phyloP scores from a whole-genome alignment of 64 coral and sea anemone species.

The Cladopsammia gracilis region DNA sequence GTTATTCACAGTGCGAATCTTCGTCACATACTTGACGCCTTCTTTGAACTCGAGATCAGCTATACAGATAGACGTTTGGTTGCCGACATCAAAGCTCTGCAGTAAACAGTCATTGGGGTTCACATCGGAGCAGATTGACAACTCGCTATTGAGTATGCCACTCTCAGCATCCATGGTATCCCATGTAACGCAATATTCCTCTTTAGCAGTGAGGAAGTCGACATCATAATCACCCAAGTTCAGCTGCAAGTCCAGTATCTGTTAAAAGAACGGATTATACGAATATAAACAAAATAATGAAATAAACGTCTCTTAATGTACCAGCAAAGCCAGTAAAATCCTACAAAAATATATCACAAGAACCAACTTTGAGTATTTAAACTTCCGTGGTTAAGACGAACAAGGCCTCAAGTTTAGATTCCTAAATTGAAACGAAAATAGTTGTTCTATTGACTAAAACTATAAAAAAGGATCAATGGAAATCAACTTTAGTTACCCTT shows the following conservation, averaged over 20 bases:
- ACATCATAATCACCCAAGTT: slow-evolving; percentile 19
- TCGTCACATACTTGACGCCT: slow-evolving; percentile 77
- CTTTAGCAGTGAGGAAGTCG: slow-evolving; percentile 74
- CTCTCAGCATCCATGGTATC: slow-evolving; percentile 57
- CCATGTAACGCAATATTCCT: slow-evolving; percentile 72
- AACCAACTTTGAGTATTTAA: too few relatives aligned
- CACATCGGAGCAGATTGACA: slow-evolving; percentile 70
- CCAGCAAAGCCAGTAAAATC: too few relatives aligned
- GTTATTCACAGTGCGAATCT: slow-evolving; percentile 43
- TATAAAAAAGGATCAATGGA: neutral
- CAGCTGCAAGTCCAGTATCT: slow-evolving; percentile 70
- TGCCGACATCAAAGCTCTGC: slow-evolving; percentile 55
- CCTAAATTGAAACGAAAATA: too few relatives aligned
- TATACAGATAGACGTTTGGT: slow-evolving; percentile 57
- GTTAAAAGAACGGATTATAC: neutral
- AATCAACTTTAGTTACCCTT: slow-evolving; percentile 3
- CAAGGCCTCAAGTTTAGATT: too few relatives aligned
- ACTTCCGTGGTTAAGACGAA: too few relatives aligned
- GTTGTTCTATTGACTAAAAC: too few relatives aligned
- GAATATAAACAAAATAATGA: too few relatives aligned
- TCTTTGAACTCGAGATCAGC: slow-evolving; percentile 75
- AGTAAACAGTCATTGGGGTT: slow-evolving; percentile 67
- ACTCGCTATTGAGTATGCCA: slow-evolving; percentile 69
- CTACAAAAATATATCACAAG: too few relatives aligned
- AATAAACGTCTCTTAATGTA: neutral